Evolutionary conservation across 2,113 vertebrate species (phyloP).

Genomic region (Phylloscopus trochilus): DNA sequence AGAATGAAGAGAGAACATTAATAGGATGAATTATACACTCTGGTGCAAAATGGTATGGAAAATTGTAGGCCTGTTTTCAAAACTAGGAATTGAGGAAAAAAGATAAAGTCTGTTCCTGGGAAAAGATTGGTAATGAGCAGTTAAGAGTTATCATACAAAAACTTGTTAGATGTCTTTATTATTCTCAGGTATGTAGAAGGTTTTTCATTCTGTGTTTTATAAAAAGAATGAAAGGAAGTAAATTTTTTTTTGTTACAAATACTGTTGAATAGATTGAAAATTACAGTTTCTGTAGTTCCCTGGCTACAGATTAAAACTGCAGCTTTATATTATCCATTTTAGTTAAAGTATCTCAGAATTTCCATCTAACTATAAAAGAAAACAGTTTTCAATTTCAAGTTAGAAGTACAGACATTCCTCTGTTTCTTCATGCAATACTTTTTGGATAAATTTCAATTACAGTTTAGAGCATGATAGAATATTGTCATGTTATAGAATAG

Average conservation of each 20-base stretch:
- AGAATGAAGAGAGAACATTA: neutral
- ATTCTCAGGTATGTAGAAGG: neutral
- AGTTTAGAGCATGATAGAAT: neutral
- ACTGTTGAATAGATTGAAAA: neutral
- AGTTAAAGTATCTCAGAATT: neutral
- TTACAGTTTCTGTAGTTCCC: neutral
- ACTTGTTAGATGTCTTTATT: neutral
- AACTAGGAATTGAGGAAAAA: neutral
- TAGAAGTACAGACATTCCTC: neutral
- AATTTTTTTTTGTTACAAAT: conserved; percentile 1
- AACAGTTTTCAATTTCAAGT: neutral
- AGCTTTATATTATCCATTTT: neutral
- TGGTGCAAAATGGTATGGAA: neutral
- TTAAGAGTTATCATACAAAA: neutral
- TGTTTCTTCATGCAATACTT: neutral
- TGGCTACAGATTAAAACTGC: neutral
- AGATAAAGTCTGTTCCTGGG: neutral
- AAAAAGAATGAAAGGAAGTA: neutral
- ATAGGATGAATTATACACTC: neutral
- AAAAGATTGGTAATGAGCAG: neutral
- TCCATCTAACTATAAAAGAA: neutral
- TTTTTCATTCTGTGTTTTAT: neutral
- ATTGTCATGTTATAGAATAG: neutral
- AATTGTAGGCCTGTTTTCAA: neutral
- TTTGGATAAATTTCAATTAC: neutral